Conservation (phyloP, 2,888 invertebrate species). For the Axea sp. region DNA sequence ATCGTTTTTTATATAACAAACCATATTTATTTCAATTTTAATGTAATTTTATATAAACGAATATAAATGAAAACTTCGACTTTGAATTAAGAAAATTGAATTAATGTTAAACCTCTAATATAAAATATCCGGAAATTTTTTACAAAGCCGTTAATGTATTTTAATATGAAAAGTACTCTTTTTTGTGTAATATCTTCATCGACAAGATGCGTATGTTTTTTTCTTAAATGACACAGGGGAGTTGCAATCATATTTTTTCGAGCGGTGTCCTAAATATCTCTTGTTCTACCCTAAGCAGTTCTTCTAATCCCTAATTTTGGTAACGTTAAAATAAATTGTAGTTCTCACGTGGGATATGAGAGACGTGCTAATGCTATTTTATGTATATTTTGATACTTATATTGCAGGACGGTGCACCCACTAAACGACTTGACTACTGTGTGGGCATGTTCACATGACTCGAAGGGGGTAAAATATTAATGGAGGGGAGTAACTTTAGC, state of each 20-base stretch:
- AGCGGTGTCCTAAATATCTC: slow-evolving; percentile 48
- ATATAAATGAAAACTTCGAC: slow-evolving; percentile 2
- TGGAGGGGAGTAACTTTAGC: too few relatives aligned
- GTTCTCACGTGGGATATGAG: slow-evolving; percentile 71
- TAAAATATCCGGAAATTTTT: slow-evolving; percentile 9
- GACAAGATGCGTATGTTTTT: slow-evolving; percentile 44
- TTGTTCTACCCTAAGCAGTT: slow-evolving; percentile 41
- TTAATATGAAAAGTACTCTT: slow-evolving; percentile 52
- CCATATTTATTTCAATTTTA: too few relatives aligned
- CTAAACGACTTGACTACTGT: slow-evolving; percentile 22
- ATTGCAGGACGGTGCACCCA: slow-evolving; percentile 73
- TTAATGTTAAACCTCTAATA: slow-evolving; percentile 26
- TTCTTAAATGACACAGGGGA: slow-evolving; percentile 33
- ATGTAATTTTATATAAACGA: too few relatives aligned
- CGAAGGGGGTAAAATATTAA: too few relatives aligned
- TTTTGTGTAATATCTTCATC: slow-evolving; percentile 20
- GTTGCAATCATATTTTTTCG: slow-evolving; percentile 43
- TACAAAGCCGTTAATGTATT: slow-evolving; percentile 36
- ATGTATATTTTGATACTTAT: slow-evolving; percentile 73
- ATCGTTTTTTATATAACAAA: too few relatives aligned
- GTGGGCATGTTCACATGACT: slow-evolving; percentile 12
- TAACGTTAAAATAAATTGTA: slow-evolving; percentile 66
- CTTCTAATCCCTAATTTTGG: slow-evolving; percentile 46
- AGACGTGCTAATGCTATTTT: slow-evolving; percentile 76
- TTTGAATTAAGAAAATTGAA: slow-evolving; percentile 28